Evolutionary conservation across 2,888 invertebrate genomes (phyloP), one percentile per base, ranked within the genome.

Genomic region (Choreutis nemorana): DNA sequence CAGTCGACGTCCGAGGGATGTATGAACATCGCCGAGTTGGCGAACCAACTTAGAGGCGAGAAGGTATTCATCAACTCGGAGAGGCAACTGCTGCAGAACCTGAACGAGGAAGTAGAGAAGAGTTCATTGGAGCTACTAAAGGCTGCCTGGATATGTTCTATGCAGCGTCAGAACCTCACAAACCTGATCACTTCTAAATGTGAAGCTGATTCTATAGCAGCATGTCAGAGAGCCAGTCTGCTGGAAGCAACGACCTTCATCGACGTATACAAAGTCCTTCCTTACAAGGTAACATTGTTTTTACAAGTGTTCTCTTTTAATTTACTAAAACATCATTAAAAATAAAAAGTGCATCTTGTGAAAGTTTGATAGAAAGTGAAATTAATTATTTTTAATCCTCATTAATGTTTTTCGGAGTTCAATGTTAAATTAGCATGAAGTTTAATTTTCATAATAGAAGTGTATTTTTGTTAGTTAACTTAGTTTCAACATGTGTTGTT

Each of bases 51-150:
- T 42, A 83, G 89, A 32, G 86, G 91, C 57, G 97, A 97, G 66
- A 87, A 91, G 48, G 82, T 96, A 32, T 94, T 94, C 60, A 90
- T 94, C 31, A 85, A 85, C 44, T 89, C 91, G 2, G 96, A 97
- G 61, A 87, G 90, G 60, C 86, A 88, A 52, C 86, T 90, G 60
- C 84, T 93, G 50, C 87, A 89, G 46, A 83, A 83, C 48, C 75
- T 92, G 16, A 91, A 91, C 59, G 86, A 88, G 55, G 85, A 87
- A 50, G 84, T 91, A 44, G 81, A 80, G 41, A 71, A 68, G 36
- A 81, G 73, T 48, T 78, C 82, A 8, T 53, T 79, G 37, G 81
- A 82, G 44, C 62, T 84, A 38, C 70, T 83, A 37, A 87, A 91
- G 64, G 83, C 87, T 34, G 89, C 94, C 18, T 97, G 95, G 92